These are phyloP conservation scores for Dynastes grantii DNA, from an alignment of 2,888 invertebrate genomes.

Conservation along the genomic window DNA sequence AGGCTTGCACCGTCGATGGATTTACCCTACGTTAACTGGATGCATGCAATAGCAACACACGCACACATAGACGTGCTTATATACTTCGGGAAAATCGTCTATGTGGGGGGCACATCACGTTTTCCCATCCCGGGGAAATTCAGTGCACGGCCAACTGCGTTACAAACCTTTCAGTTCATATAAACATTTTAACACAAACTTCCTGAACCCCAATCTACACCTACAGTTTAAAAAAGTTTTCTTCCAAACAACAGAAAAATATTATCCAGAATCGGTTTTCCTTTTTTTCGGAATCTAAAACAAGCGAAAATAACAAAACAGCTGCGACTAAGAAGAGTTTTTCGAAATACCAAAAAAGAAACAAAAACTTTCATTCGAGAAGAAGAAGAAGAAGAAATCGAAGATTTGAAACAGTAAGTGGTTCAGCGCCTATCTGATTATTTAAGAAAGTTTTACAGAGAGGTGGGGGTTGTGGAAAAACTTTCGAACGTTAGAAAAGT, in stretches of 20 bases:
- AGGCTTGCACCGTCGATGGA: conserved; percentile 48
- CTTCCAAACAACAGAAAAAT: neutral
- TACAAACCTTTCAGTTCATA: conserved; percentile 64
- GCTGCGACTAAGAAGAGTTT: neutral
- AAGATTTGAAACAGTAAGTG: neutral
- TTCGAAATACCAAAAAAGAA: neutral
- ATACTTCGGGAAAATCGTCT: conserved; percentile 57
- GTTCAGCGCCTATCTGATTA: no score
- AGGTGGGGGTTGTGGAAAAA: no score
- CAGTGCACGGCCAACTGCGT: conserved; percentile 71
- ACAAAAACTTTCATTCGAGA: neutral
- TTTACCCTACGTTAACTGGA: conserved; percentile 39
- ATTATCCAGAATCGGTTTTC: neutral
- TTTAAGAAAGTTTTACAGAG: no score
- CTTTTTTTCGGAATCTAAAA: neutral
- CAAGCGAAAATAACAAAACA: neutral
- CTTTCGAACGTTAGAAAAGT: no score
- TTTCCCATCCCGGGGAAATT: conserved; percentile 67
- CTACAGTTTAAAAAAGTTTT: conserved; percentile 68
- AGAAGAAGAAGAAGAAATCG: neutral
- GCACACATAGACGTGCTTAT: conserved; percentile 52
- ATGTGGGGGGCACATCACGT: conserved; percentile 59
- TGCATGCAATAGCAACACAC: conserved; percentile 56
- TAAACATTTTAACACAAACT: conserved; percentile 62
- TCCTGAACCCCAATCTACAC: conserved; percentile 69